A percentile compares a stretch with the other conserved stretches of the same genome.
phyloP scores from a whole-genome alignment of 1,140 invertebrate species.

The Ylistrum balloti region DNA sequence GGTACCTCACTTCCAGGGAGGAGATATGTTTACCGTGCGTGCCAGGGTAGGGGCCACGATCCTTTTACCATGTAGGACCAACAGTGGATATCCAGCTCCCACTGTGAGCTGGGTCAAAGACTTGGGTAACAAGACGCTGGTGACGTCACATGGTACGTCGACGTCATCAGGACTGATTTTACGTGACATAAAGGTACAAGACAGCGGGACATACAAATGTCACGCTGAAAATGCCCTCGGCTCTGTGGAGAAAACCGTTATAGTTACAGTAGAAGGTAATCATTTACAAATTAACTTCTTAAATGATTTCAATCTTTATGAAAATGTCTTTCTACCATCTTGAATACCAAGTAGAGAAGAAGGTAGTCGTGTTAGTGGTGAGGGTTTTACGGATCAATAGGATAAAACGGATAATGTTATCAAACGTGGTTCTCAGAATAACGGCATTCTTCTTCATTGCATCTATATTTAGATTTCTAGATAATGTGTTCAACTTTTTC shows the following conservation, averaged over 20 bases:
- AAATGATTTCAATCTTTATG: too few species aligned
- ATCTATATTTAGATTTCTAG: too few species aligned
- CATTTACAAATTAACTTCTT: background rate
- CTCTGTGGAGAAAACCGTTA: background rate
- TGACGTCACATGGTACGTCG: background rate
- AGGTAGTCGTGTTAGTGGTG: too few species aligned
- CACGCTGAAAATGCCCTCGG: background rate
- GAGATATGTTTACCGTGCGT: background rate
- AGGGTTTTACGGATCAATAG: too few species aligned
- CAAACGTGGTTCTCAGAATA: too few species aligned
- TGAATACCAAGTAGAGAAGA: too few species aligned
- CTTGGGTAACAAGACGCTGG: background rate
- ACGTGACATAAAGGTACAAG: background rate
- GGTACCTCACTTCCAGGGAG: background rate
- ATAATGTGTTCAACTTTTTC: too few species aligned
- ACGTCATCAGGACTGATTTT: slow-evolving; percentile 7
- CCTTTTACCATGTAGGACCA: background rate
- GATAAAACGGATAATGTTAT: too few species aligned
- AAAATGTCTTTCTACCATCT: too few species aligned
- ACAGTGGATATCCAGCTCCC: background rate
- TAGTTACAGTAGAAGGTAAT: background rate
- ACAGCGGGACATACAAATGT: background rate
- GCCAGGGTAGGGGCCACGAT: background rate
- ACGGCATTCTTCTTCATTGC: too few species aligned
- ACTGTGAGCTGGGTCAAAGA: slow-evolving; percentile 9